Evolutionary conservation across 1,140 invertebrate species (phyloP), one percentile per base, ranked within the genome.

Genomic region (Paralvinella palmiformis): DNA sequence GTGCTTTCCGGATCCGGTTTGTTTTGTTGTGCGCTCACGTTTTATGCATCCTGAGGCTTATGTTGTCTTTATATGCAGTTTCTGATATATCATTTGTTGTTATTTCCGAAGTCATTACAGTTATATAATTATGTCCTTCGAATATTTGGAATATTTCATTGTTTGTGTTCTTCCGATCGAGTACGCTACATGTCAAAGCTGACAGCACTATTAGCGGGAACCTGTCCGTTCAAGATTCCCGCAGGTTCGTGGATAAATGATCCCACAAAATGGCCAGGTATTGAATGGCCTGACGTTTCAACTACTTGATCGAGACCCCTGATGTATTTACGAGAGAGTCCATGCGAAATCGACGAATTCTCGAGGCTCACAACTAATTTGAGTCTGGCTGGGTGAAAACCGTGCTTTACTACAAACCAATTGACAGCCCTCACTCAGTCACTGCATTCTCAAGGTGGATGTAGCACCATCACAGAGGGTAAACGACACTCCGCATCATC

Each of bases 231-330:
- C n/a, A 52, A 52, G n/a, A 10, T 52, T 1, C 48, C 48, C 2
- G 48, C 48, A 52, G 48, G 48, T 52, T 52, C 48, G 48, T 52
- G 48, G 48, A 15, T 52, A 52, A 29, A 52, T n/a, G 48, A 52
- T 52, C 48, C 48, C 10, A 52, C 48, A 29, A 52, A 52, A 52
- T 52, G 48, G 48, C 48, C 48, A 13, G 48, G 2, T 22, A 52
- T 52, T n/a, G 48, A 52, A 20, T 52, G 48, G 48, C 48, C 48
- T 22, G 48, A 52, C 31, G 48, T 52, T 5, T 5, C 48, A 15
- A 52, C 48, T 52, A 52, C 48, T 15, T 52, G 17, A 52, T 52
- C 3, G 48, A 52, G n/a, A 52, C 48, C 24, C 48, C 48, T 1
- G 48, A 29, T 15, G 17, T 52, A 1, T 52, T 52, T 15, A 48